Base-by-base conservation (phyloP, 2,888 invertebrate species). In the Sympetrum striolatum region DNA sequence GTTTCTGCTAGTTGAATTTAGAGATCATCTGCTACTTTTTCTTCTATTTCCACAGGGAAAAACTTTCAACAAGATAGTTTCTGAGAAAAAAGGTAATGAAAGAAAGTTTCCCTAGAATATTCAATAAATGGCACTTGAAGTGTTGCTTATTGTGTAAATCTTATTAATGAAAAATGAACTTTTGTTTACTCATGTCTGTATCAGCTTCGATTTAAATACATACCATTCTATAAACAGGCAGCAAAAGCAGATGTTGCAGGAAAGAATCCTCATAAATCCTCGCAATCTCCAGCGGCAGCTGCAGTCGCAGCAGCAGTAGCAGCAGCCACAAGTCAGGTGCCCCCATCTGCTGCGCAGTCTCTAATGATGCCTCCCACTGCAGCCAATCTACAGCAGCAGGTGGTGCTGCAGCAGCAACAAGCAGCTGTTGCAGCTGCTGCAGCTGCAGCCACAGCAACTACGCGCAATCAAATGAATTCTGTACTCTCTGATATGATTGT, bases 401-500 rank as follows among this genome's bases (percentile, higher is more conserved):
- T 64, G 0, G 60, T 37, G 10, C 86, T 64, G 60, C 86, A 86
- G 18, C 86, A 86, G 86, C 82, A 82, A 22, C 86, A 86, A 60
- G 86, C 37, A 1, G 86, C n/a, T n/a, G n/a, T n/a, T n/a, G n/a
- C n/a, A n/a, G n/a, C n/a, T 37, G 22, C 15, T 86, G 22, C 86
- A 14, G 86, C 86, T 37, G 86, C 86, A 3, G 86, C 86, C 6
- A 86, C 86, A 14, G 86, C 86, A 22, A 86, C 86, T 12, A 86
- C 86, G 22, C 86, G 86, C 37, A 86, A 86, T 39, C 86, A 86
- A 86, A 86, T 86, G 86, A 86, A 86, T 64, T 86, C 86, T 37
- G 86, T 86, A 6, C 86, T 86, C n/a, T 86, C 86, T 18, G 86
- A 86, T 60, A 86, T 86, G 86, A 86, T 86, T 15, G 86, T 86